Percentiles rank a stretch among this genome's conserved stretches.
These are phyloP conservation scores for Telmatherina bonti DNA, from an alignment of 2,797 vertebrate species.

Conservation along the genomic window DNA sequence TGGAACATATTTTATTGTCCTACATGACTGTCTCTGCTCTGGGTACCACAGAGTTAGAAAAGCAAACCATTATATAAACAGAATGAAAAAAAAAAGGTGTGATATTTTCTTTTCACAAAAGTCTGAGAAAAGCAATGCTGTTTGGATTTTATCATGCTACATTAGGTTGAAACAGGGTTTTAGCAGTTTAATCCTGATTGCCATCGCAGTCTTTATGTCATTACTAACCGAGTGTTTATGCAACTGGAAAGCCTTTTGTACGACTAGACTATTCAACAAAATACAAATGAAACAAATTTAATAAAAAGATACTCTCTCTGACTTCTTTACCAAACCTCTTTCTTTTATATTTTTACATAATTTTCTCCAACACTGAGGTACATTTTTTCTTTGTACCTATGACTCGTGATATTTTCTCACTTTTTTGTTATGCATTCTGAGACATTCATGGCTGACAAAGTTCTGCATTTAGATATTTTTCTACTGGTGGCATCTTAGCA, in stretches of 20 bases:
- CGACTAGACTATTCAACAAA: neutral
- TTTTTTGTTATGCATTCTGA: neutral
- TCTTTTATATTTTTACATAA: neutral
- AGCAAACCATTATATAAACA: neutral
- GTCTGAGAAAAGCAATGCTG: neutral
- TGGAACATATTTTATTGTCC: neutral
- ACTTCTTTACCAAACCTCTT: constrained; percentile 7
- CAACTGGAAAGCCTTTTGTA: neutral
- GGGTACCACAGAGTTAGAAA: neutral
- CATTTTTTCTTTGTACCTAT: neutral
- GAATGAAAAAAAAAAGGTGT: neutral
- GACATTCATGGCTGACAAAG: neutral
- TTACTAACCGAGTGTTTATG: constrained; percentile 6
- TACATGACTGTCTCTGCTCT: neutral
- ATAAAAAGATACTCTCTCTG: neutral
- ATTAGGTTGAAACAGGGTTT: neutral
- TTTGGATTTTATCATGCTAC: neutral
- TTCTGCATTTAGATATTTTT: neutral
- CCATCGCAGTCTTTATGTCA: neutral
- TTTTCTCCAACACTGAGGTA: constrained; percentile 6
- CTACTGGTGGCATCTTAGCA: neutral
- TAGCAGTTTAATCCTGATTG: neutral
- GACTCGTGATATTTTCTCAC: neutral
- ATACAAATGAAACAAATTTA: too few species aligned
- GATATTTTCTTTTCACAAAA: neutral